Percentiles rank a stretch among this genome's conserved stretches.
Conservation (phyloP, 2,113 vertebrate species). For the Hippolais icterina region DNA sequence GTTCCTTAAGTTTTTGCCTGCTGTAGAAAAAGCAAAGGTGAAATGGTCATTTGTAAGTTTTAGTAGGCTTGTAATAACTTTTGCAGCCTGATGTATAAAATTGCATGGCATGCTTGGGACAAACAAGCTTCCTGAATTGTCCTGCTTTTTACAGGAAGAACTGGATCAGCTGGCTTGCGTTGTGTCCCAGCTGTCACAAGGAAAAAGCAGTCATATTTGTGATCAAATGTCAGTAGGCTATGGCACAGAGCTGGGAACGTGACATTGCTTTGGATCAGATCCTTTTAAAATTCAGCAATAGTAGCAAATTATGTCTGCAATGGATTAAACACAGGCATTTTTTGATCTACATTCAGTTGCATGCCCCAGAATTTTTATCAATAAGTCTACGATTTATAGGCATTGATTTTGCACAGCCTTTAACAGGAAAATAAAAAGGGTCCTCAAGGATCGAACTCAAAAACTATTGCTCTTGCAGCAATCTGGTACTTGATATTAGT, state of each 20-base stretch:
- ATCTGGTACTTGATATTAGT: constrained; percentile 36
- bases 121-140: constrained; percentile 24
- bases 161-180: constrained; percentile 53
- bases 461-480: constrained; percentile 70
- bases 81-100: not conserved
- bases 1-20: constrained; percentile 27
- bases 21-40: constrained; percentile 37
- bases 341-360: constrained; percentile 67
- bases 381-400: constrained; percentile 73
- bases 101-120: not conserved
- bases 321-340: constrained; percentile 73
- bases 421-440: constrained; percentile 63
- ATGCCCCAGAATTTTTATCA: constrained; percentile 74
- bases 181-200: constrained; percentile 69
- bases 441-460: constrained; percentile 61
- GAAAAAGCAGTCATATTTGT: constrained; percentile 64
- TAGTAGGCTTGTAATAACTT: not conserved
- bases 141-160: constrained; percentile 37
- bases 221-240: constrained; percentile 75
- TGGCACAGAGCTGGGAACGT: constrained; percentile 63
- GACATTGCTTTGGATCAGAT: constrained; percentile 69
- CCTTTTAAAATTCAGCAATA: constrained; percentile 75
- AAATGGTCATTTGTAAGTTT: constrained; percentile 37
- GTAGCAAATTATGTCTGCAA: constrained; percentile 71
- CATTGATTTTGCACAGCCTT: constrained; percentile 69